Conservation (phyloP, 2,888 invertebrate species). For the Dicyrtomina minuta region DNA sequence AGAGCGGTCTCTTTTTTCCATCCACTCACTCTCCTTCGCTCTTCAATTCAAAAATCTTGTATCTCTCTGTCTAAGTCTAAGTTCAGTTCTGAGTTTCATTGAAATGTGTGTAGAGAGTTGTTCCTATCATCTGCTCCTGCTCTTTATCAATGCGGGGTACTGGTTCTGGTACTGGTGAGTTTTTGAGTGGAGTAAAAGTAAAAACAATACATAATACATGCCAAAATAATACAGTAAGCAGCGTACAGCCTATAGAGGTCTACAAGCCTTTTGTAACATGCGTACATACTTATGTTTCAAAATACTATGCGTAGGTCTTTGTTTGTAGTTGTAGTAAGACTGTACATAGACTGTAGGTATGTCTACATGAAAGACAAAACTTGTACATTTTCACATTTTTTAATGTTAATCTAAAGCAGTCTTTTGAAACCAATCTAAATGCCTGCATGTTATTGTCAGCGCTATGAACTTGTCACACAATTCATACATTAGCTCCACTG, state of each 20-base stretch:
- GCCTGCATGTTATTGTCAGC: conserved; percentile 10
- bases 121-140: background rate
- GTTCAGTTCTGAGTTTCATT: background rate
- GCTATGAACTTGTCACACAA: background rate
- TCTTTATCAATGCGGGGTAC: background rate
- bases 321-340: background rate
- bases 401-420: conserved; percentile 1
- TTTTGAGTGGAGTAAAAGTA: background rate
- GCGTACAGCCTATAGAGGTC: no score
- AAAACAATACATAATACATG: background rate
- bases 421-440: conserved; percentile 17
- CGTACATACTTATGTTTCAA: background rate
- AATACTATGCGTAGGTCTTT: background rate
- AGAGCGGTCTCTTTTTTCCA: conserved; percentile 23
- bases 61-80: background rate
- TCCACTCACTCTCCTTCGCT: conserved; percentile 9
- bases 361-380: background rate
- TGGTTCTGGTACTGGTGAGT: no score
- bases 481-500: conserved; percentile 1
- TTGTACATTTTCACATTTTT: background rate
- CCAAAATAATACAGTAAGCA: no score
- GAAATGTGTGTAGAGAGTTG: background rate
- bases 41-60: conserved; percentile 13
- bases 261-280: no score
- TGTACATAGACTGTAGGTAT: background rate